phyloP scores from a whole-genome alignment of 2,113 vertebrate genomes.

The Monarcha castaneiventris region DNA sequence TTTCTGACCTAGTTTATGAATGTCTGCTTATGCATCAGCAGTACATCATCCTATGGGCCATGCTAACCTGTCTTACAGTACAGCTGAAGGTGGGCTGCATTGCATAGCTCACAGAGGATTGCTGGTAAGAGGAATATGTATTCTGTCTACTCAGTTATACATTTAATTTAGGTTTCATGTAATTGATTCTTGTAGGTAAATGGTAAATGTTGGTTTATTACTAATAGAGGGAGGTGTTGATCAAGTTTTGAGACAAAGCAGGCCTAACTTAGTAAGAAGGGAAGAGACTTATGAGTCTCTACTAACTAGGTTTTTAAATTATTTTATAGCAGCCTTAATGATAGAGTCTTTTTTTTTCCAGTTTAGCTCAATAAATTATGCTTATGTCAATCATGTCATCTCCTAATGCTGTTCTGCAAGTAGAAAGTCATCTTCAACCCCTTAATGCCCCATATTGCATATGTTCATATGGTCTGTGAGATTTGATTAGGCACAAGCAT shows the following conservation, averaged over 20 bases:
- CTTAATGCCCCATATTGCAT: background rate
- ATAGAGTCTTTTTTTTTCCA: background rate
- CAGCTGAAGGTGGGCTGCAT: background rate
- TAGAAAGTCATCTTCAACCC: background rate
- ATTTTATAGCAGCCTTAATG: background rate
- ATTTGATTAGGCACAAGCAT: background rate
- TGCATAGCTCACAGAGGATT: background rate
- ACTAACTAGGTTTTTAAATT: background rate
- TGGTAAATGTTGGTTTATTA: background rate
- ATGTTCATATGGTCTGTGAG: background rate
- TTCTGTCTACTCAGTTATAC: background rate
- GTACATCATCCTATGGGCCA: background rate
- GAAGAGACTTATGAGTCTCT: background rate
- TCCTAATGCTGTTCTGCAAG: background rate
- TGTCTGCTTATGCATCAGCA: background rate
- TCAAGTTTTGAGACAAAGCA: background rate
- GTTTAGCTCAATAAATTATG: background rate
- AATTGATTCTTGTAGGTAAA: background rate
- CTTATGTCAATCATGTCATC: background rate
- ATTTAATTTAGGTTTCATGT: background rate
- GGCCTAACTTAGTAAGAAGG: background rate
- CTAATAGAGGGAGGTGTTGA: background rate
- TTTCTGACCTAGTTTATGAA: constrained; percentile 15
- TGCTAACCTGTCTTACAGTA: background rate
- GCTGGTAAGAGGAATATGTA: background rate